phyloP scores from a whole-genome alignment of 2,888 invertebrate species.

The Drosophila pegasa region DNA sequence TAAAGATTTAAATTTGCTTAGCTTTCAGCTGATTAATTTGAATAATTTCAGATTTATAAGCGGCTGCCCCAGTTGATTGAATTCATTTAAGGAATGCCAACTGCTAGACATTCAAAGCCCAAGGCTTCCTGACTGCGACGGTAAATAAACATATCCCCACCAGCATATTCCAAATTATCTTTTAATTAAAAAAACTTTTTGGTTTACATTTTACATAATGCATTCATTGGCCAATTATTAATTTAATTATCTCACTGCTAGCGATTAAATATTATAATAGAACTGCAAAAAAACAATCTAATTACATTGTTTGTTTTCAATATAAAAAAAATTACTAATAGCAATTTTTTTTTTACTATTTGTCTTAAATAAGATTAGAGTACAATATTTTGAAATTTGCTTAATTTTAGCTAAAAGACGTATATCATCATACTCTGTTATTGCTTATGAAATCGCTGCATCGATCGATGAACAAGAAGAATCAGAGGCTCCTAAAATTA shows the following conservation, averaged over 20 bases:
- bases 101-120: background rate
- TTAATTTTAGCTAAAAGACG: no score
- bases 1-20: background rate
- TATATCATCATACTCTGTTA: no score
- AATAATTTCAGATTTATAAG: background rate
- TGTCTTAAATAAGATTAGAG: no score
- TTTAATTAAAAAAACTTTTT: background rate
- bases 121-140: conserved; percentile 11
- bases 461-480: no score
- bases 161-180: background rate
- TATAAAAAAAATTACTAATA: no score
- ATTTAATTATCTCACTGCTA: background rate
- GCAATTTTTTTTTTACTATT: no score
- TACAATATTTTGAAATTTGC: no score
- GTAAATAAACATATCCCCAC: background rate
- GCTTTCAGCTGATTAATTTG: background rate
- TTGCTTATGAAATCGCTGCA: no score
- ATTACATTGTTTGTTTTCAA: background rate
- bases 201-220: background rate
- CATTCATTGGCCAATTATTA: background rate
- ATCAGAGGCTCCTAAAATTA: no score
- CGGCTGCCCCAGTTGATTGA: background rate
- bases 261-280: background rate
- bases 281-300: background rate
- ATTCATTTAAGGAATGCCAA: background rate